Base-by-base conservation (phyloP, 2,888 invertebrate genomes). In the Luperina nickerlii region DNA sequence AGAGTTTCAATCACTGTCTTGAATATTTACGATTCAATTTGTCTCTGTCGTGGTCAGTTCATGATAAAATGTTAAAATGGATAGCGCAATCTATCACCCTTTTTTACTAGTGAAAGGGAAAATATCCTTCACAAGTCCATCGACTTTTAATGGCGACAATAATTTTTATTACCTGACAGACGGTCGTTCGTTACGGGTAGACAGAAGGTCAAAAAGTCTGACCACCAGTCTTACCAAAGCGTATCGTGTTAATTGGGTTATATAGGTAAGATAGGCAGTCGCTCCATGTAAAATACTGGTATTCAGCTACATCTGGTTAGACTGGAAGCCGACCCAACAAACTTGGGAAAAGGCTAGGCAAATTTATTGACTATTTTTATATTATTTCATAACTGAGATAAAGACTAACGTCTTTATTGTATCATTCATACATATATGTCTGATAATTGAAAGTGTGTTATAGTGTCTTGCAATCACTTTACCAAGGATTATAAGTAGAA, bases 11-110 rank as follows among this genome's bases (percentile, higher is more conserved):
- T 85, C 86, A 75, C 48, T 78, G 65, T 75, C 74, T 48, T 72
- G 62, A 82, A 77, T 82, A 74, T 84, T 78, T 72, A 45, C 62
- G 72, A 66, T 84, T 72, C 72, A 13, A 82, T 86, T 86, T 57
- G 66, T 84, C 86, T 73, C 11, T 32, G 72, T 75, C 71, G 20
- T n/a, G 63, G 82, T 74, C 69, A 82, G 71, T 72, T 63, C 48
- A 48, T 42, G 65, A 60, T 13, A 18, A n/a, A 32, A 32, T 32
- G 32, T 32, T 32, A 32, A 38, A 51, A 63, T 32, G 15, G 32
- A 71, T 75, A 24, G 24, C 6, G 24, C 15, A 27, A 65, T 69
- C 54, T 6, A 48, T 62, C 57, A 67, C 63, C 32, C 62, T 42
- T 65, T 75, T 57, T 67, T 72, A 27, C 13, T 24, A 32, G 20